phyloP scores from a whole-genome alignment of 2,113 vertebrate species.

The Ophiodon elongatus region DNA sequence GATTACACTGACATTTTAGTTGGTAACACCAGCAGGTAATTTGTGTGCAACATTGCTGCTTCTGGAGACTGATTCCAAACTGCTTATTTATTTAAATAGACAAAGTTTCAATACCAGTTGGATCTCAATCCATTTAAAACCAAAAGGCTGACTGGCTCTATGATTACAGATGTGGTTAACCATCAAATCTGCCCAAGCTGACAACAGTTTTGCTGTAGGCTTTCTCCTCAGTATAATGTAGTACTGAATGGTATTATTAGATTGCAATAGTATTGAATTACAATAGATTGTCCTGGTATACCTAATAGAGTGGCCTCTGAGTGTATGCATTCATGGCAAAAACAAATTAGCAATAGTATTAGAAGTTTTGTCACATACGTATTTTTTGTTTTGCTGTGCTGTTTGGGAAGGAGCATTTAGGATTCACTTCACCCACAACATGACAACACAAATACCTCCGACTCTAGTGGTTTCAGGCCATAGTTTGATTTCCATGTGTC shows the following conservation, averaged over 20 bases:
- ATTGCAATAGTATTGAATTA: slow-evolving; percentile 1
- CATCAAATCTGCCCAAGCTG: neutral
- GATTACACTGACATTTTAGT: neutral
- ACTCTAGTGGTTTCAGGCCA: neutral
- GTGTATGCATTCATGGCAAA: neutral
- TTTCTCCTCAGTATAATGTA: neutral
- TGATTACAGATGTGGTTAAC: neutral
- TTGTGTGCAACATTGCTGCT: neutral
- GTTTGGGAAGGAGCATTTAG: neutral
- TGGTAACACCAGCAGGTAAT: neutral
- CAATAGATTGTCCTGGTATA: slow-evolving; percentile 3
- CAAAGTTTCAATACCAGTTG: neutral
- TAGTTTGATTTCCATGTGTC: neutral
- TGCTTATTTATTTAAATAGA: neutral
- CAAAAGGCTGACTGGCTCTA: neutral
- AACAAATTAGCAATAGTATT: neutral
- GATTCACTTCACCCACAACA: neutral
- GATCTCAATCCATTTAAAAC: neutral
- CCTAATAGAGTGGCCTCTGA: neutral
- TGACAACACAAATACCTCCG: neutral
- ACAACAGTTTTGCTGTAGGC: neutral
- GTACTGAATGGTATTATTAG: neutral
- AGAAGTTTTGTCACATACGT: neutral
- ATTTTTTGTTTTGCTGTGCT: neutral
- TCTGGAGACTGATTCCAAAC: slow-evolving; percentile 8